Evolutionary conservation across 2,888 invertebrate species (phyloP).

Genomic region (Thalpophila matura): DNA sequence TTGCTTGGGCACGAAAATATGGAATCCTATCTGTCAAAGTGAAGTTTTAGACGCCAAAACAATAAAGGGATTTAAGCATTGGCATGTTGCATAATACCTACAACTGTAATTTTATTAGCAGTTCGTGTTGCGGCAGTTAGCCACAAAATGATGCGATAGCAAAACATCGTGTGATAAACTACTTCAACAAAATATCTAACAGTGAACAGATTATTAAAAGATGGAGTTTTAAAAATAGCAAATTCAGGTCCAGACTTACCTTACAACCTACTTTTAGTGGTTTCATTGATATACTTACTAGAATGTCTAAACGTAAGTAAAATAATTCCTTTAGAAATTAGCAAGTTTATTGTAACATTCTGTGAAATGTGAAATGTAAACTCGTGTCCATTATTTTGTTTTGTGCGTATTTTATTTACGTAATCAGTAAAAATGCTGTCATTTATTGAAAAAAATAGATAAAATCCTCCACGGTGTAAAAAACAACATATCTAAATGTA

Average conservation of each 20-base stretch:
- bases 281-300: neutral
- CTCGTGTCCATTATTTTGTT: neutral
- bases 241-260: neutral
- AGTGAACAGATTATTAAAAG: neutral
- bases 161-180: neutral
- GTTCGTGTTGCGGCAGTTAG: too few species aligned
- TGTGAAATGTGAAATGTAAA: neutral
- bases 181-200: neutral
- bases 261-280: neutral
- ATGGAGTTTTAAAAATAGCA: neutral
- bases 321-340: neutral
- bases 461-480: slow-evolving; percentile 3
- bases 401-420: too few species aligned
- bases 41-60: too few species aligned
- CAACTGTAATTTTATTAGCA: too few species aligned
- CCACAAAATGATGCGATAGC: too few species aligned
- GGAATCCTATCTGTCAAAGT: too few species aligned
- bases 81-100: too few species aligned
- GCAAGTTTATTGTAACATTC: neutral
- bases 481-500: too few species aligned
- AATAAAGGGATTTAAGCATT: too few species aligned
- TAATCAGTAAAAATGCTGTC: too few species aligned
- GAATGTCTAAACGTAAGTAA: slow-evolving; percentile 37
- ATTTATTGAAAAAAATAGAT: too few species aligned
- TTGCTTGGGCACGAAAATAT: too few species aligned